Percentiles rank a stretch among this genome's conserved stretches.
These are phyloP conservation scores for Euclidia mi DNA, from an alignment of 2,888 invertebrate genomes.

Conservation along the genomic window DNA sequence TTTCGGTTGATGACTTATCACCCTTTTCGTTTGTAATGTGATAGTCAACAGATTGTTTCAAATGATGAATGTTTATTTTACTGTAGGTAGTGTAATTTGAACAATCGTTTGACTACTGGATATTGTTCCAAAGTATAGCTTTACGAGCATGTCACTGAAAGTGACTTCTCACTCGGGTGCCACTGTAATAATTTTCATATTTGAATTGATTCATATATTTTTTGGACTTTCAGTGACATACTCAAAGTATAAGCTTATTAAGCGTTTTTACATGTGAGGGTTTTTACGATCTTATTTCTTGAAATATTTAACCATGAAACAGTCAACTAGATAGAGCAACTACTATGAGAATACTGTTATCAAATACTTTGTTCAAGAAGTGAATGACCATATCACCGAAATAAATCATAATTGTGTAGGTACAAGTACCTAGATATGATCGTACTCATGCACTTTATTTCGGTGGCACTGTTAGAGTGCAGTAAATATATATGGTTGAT, in stretches of 20 bases:
- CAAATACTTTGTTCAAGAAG: no score
- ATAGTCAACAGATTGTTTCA: slow-evolving; percentile 29
- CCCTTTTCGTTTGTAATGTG: slow-evolving; percentile 33
- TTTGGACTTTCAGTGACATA: no score
- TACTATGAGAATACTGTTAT: no score
- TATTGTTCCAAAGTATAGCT: background rate
- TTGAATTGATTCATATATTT: no score
- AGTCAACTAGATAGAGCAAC: no score
- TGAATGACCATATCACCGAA: no score
- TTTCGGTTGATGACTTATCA: slow-evolving; percentile 48
- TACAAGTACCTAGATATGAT: no score
- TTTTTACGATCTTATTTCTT: background rate
- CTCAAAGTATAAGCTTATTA: background rate
- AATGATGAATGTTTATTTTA: slow-evolving; percentile 24
- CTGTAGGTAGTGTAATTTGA: slow-evolving; percentile 22
- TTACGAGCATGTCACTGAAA: background rate
- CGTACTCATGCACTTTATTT: background rate
- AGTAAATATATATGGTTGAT: slow-evolving; percentile 60
- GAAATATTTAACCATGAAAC: background rate
- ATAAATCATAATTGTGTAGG: no score
- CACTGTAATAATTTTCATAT: no score
- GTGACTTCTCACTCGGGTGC: no score
- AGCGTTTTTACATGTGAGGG: background rate
- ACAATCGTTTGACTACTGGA: slow-evolving; percentile 27
- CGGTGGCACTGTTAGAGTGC: background rate